A percentile compares a stretch with the other conserved stretches of the same genome.
Evolutionary conservation across 2,888 invertebrate genomes (phyloP).

Genomic region (Campoplex capitator): DNA sequence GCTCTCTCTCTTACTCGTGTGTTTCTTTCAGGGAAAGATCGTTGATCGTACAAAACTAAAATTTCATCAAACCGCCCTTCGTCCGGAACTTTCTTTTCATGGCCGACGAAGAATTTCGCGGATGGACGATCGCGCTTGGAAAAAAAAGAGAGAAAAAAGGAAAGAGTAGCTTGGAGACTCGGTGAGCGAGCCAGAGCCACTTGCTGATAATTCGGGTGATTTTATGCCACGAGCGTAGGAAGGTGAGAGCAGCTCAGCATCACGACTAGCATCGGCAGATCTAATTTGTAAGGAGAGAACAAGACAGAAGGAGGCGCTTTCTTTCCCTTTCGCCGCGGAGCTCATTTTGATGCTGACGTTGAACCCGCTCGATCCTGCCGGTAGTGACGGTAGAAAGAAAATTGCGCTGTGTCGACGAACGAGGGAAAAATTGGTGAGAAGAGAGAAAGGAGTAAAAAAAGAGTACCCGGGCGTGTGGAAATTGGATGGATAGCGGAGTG

Average conservation of each 20-base stretch:
- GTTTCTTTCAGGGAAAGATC: neutral
- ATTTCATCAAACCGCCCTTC: slow-evolving; percentile 58
- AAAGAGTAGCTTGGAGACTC: slow-evolving; percentile 20
- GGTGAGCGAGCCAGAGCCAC: slow-evolving; percentile 28
- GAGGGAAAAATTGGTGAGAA: slow-evolving; percentile 2
- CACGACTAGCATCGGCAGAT: slow-evolving; percentile 38
- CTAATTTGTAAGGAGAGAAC: slow-evolving; percentile 56
- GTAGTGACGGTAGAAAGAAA: slow-evolving; percentile 25
- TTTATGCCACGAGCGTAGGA: slow-evolving; percentile 58
- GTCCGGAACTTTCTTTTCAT: slow-evolving; percentile 57
- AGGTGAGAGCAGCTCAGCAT: slow-evolving; percentile 28
- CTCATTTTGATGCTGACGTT: slow-evolving; percentile 49
- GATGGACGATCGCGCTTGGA: slow-evolving; percentile 33
- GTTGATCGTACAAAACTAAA: slow-evolving; percentile 38
- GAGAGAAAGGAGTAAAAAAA: neutral
- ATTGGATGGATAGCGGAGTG: slow-evolving; percentile 43
- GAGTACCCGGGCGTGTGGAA: slow-evolving; percentile 34
- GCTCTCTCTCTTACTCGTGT: neutral
- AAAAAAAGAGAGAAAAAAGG: slow-evolving; percentile 19
- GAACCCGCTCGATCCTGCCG: slow-evolving; percentile 21
- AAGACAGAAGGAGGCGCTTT: slow-evolving; percentile 9
- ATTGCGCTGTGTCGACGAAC: slow-evolving; percentile 33
- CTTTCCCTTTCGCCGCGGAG: slow-evolving; percentile 32
- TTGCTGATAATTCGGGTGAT: slow-evolving; percentile 60
- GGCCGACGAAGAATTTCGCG: slow-evolving; percentile 57